Conservation (phyloP, 2,888 invertebrate species). For the Synanthedon formicaeformis region DNA sequence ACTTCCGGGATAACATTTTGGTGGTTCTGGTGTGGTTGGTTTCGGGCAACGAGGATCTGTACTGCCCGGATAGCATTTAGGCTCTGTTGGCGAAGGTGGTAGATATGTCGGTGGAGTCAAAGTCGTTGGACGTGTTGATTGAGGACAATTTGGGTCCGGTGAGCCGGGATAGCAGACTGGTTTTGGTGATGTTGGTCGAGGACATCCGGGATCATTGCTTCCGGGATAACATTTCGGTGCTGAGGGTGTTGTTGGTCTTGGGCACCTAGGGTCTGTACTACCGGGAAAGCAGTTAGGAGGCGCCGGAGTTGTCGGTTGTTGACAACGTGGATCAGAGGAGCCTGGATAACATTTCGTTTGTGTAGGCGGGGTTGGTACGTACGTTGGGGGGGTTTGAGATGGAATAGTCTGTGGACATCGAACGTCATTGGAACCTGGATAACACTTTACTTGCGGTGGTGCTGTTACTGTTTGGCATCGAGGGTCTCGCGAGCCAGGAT, state of each 20-base stretch:
- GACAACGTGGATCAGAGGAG: constrained; percentile 24
- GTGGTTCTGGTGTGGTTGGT: constrained; percentile 15
- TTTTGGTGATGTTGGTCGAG: constrained; percentile 16
- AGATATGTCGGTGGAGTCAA: constrained; percentile 1
- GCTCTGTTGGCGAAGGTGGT: constrained; percentile 9
- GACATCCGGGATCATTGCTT: constrained; percentile 23
- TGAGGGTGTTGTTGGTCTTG: constrained; percentile 6
- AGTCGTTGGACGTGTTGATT: constrained; percentile 10
- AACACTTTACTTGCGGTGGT: constrained; percentile 25
- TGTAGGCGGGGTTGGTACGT: constrained; percentile 12
- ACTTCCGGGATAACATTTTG: constrained; percentile 19
- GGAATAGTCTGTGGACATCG: constrained; percentile 16
- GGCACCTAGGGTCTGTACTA: constrained; percentile 17
- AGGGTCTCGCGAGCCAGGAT: constrained; percentile 39
- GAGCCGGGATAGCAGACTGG: constrained; percentile 11
- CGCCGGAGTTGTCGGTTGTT: constrained; percentile 12
- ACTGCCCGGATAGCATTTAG: constrained; percentile 19
- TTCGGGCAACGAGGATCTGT: constrained; percentile 27
- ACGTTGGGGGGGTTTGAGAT: constrained; percentile 8
- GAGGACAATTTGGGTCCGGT: constrained; percentile 10
- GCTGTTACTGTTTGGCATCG: constrained; percentile 31
- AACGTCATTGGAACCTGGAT: constrained; percentile 16
- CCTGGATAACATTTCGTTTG: constrained; percentile 19
- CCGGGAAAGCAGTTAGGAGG: constrained; percentile 27
- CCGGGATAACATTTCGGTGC: constrained; percentile 29